Percentiles rank a stretch among this genome's conserved stretches.
Evolutionary conservation across 2,888 invertebrate genomes (phyloP).

Genomic region (Lypha dubia): DNA sequence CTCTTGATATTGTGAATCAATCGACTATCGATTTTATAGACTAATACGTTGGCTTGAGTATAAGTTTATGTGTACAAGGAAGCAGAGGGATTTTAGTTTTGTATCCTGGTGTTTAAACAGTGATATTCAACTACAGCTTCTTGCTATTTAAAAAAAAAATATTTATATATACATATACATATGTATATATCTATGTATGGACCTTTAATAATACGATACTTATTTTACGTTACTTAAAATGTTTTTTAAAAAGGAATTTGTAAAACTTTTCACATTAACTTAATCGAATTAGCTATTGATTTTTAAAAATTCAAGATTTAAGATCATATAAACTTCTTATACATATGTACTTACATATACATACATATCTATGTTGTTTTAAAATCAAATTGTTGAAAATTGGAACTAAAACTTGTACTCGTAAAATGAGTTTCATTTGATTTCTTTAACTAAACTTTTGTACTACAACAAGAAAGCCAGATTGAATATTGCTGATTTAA

Average conservation of each 20-base stretch:
- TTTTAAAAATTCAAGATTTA: not conserved
- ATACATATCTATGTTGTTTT: not conserved
- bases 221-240: too few species aligned
- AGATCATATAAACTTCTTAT: too few species aligned
- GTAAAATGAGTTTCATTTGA: not conserved
- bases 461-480: not conserved
- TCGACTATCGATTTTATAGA: not conserved
- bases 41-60: not conserved
- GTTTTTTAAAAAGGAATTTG: too few species aligned
- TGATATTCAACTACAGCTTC: slow-evolving; percentile 61
- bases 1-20: not conserved
- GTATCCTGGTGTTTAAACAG: slow-evolving; percentile 52
- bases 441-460: not conserved
- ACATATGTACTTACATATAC: too few species aligned
- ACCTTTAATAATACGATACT: too few species aligned
- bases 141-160: not conserved
- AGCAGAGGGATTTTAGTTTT: slow-evolving; percentile 38
- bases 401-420: not conserved
- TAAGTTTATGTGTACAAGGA: slow-evolving; percentile 70
- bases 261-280: not conserved
- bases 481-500: slow-evolving; percentile 63
- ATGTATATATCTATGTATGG: not conserved
- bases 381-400: not conserved
- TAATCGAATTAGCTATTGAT: not conserved
- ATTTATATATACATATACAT: not conserved